Base-by-base conservation (phyloP, 2,888 invertebrate species). In the Thymelicus lineola region DNA sequence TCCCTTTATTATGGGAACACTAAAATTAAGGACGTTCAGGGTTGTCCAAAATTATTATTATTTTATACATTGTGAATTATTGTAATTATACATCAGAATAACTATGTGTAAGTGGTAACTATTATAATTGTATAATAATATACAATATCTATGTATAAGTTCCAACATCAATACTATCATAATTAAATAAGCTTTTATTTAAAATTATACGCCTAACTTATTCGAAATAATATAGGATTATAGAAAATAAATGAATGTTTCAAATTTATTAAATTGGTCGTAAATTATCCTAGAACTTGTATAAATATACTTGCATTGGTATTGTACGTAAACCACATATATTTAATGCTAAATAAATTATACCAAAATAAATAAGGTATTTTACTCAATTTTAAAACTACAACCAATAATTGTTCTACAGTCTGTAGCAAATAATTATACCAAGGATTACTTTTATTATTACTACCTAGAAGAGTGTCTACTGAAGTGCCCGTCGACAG, bases 351-450 rank as follows among this genome's bases (percentile, higher is more conserved):
- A 55, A 55, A 55, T 55, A 55, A 55, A 55, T 55, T 35, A 55
- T 55, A 55, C 12, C 35, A 55, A 55, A 55, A 55, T 55, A 55
- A 55, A 55, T 35, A n/a, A n/a, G n/a, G n/a, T 55, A 55, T 55
- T 55, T 55, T 35, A 28, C 55, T 55, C 28, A 55, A 55, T 55
- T 60, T 42, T 60, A 45, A 3, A 42, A 42, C 15, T 38, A 60
- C 42, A 60, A 42, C 10, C 38, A 35, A 55, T 55, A 53, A 53
- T 20, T 53, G 6, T 10, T 28, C 15, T 15, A 15, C 12, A 53
- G 10, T 9, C 53, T 12, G 4, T 53, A 20, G 20, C 53, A 53
- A 53, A 53, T 7, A 42, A 12, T 42, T 42, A 50, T 17, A 15
- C 7, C 9, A 14, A 50, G 17, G 50, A 17, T 17, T 50, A 17